Evolutionary conservation across 2,797 vertebrate genomes (phyloP).

Genomic region (Coranthus polyacanthus): DNA sequence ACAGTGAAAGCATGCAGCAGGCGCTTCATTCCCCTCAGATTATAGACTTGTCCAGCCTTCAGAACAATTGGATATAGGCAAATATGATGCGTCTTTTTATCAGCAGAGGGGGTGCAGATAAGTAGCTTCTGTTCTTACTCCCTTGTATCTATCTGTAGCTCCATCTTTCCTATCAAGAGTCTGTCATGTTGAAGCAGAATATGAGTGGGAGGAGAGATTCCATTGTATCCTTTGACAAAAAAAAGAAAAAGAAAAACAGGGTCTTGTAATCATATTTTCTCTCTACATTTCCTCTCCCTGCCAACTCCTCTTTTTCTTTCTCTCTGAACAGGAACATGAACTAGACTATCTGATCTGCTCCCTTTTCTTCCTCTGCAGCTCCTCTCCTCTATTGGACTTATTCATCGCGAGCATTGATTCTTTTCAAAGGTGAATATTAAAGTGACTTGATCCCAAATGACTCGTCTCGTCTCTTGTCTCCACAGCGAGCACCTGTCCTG

Average conservation of each 20-base stretch:
- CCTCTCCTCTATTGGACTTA: conserved; percentile 35
- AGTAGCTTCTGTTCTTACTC: conserved; percentile 16
- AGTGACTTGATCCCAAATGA: conserved; percentile 32
- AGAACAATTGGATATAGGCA: conserved; percentile 20
- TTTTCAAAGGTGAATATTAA: conserved; percentile 50
- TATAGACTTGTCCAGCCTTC: conserved; percentile 17
- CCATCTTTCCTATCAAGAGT: conserved; percentile 26
- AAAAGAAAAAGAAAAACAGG: conserved; percentile 16
- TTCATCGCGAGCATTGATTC: conserved; percentile 28
- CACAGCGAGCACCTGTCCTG: conserved; percentile 96
- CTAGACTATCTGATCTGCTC: conserved; percentile 40
- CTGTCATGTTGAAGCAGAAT: conserved; percentile 36
- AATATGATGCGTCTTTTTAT: conserved; percentile 16
- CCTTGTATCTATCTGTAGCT: conserved; percentile 20
- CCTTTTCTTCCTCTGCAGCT: not conserved
- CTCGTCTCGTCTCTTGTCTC: conserved; percentile 34
- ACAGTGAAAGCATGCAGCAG: not conserved
- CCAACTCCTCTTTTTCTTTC: conserved; percentile 15
- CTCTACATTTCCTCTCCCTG: conserved; percentile 27
- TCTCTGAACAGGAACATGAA: conserved; percentile 42
- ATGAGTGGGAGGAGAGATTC: conserved; percentile 23
- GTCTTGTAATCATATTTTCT: conserved; percentile 41
- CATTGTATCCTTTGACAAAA: conserved; percentile 34
- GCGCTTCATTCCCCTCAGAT: conserved; percentile 2
- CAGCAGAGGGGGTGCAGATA: conserved; percentile 16